These are phyloP conservation scores for Oppia nitens DNA, from an alignment of 1,140 invertebrate genomes.

Conservation along the genomic window DNA sequence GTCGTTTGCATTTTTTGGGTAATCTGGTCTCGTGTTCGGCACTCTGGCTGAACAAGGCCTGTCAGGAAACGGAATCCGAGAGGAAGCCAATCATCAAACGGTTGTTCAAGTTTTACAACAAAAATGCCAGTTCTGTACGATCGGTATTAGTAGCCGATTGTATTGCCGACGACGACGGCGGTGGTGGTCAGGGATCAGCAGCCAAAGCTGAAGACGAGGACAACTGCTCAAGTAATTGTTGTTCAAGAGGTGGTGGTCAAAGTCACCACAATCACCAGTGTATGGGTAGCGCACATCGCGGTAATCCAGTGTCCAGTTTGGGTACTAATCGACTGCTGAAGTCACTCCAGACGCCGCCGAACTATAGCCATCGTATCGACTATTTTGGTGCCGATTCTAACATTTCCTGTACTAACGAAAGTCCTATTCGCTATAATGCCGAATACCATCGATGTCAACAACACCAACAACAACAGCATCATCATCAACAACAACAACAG, in stretches of 20 bases:
- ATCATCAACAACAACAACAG: background rate
- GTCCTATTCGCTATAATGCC: conserved; percentile 19
- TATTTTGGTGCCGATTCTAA: conserved; percentile 16
- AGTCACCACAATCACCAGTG: background rate
- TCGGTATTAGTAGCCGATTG: conserved; percentile 56
- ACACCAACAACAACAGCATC: conserved; percentile 6
- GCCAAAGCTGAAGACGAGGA: background rate
- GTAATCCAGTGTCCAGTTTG: background rate
- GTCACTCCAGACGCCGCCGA: background rate
- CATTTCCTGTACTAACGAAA: conserved; percentile 18
- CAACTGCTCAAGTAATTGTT: background rate
- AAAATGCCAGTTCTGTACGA: conserved; percentile 58
- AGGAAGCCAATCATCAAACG: conserved; percentile 60
- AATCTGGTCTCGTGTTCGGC: conserved; percentile 58
- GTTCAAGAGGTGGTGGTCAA: background rate
- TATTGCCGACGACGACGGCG: conserved; percentile 24
- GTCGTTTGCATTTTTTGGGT: conserved; percentile 58
- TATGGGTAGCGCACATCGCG: background rate
- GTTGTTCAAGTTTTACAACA: conserved; percentile 60
- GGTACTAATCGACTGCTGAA: background rate
- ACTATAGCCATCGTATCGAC: background rate
- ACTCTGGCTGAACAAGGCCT: conserved; percentile 68
- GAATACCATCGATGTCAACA: conserved; percentile 15
- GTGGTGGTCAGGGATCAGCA: too few species aligned
- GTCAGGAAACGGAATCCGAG: conserved; percentile 52